Conservation (phyloP, 2,888 invertebrate genomes). For the Cybosia mesomella region DNA sequence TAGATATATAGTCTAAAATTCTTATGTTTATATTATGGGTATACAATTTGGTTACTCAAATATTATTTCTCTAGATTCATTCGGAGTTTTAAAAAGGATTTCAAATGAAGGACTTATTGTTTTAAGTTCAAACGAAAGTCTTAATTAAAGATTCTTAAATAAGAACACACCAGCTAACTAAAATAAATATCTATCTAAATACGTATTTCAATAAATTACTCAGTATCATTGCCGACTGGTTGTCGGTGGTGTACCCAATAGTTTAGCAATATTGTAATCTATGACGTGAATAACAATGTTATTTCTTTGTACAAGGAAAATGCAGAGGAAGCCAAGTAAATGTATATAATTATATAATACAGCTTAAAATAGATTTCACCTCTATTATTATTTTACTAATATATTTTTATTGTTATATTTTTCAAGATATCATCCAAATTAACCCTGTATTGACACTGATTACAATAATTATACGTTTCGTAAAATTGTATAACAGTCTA, state of each 20-base stretch:
- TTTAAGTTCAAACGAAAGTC: too few species aligned
- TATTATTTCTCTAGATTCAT: too few species aligned
- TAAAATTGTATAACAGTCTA: neutral
- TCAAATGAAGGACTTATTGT: too few species aligned
- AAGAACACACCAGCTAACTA: too few species aligned
- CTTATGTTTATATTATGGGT: too few species aligned
- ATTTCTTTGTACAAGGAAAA: constrained; percentile 1
- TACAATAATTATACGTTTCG: too few species aligned
- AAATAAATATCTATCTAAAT: neutral
- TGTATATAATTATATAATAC: neutral
- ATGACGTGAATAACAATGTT: neutral
- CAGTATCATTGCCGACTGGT: too few species aligned
- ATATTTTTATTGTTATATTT: neutral
- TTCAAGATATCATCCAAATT: neutral
- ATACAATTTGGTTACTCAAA: too few species aligned
- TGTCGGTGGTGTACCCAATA: too few species aligned
- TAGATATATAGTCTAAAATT: neutral
- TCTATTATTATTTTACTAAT: neutral
- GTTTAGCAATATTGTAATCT: neutral
- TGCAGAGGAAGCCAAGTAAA: neutral
- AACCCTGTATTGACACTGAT: too few species aligned
- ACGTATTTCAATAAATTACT: neutral
- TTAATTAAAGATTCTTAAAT: too few species aligned
- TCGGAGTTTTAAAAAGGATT: too few species aligned
- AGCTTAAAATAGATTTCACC: neutral